Evolutionary conservation across 2,113 vertebrate genomes (phyloP), one percentile per base, ranked within the genome.

Genomic region (Semnopithecus entellus): DNA sequence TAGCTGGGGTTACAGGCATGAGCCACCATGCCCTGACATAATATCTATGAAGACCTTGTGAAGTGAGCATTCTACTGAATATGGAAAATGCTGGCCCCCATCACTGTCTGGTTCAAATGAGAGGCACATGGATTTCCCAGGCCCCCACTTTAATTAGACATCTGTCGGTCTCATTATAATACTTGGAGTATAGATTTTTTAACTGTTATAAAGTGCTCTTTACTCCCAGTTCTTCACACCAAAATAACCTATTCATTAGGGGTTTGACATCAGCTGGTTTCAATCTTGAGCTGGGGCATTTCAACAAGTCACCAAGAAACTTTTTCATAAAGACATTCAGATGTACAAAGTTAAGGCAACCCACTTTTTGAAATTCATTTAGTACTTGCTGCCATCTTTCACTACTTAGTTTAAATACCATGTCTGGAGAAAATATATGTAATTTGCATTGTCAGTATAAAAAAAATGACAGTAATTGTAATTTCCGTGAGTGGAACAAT

Each of bases 371-470:
- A 92, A 95, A 68, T 73, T 23, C 70, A 40, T 91, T 90, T 96
- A 68, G 55, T 50, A 66, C 80, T 85, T 92, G 61, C 45, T 93
- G 23, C 66, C 9, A 96, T 92, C 87, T 90, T 96, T 89, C 61
- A 76, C 75, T 93, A 76, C 90, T 91, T 96, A 87, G 52, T 97
- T 97, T 93, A 98, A 96, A 97, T 52, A 91, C 25, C 52, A 57
- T 48, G 50, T 91, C 88, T 96, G 52, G 61, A 95, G 88, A 92
- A 98, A 96, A 93, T 96, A 90, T 40, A 90, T 96, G 17, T 96
- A 95, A 97, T 97, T 97, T 96, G 92, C 86, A 94, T 87, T 87
- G 85, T 96, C 88, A 92, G 20, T 87, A 88, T 94, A 93, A 95
- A 75, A 70, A 57, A 90, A 89, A 90, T 94, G 92, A 92, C 85